A percentile compares a stretch with the other conserved stretches of the same genome.
These are phyloP conservation scores for Hermaeophaga mercurialis DNA, from an alignment of 2,888 invertebrate species.

Conservation along the genomic window DNA sequence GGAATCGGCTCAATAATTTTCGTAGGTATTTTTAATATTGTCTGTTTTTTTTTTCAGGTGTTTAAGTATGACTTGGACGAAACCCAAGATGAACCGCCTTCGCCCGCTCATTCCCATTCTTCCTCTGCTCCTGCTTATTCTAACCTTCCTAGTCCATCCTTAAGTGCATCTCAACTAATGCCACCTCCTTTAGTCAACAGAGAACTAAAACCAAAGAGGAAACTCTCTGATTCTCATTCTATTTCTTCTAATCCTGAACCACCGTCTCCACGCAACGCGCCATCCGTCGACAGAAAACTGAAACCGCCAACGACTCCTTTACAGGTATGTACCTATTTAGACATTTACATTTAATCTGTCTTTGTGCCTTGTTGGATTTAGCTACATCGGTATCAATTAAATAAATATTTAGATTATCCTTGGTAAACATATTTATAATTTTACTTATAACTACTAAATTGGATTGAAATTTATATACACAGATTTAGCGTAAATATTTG, in stretches of 20 bases:
- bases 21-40: too few relatives aligned
- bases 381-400: too few relatives aligned
- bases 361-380: too few relatives aligned
- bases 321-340: too few relatives aligned
- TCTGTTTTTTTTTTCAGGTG: conserved; percentile 41
- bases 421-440: too few relatives aligned
- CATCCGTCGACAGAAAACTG: conserved; percentile 67
- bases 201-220: conserved; percentile 75
- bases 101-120: conserved; percentile 59
- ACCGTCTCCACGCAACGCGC: conserved; percentile 58
- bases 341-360: too few relatives aligned
- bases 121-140: conserved; percentile 63
- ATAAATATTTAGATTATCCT: too few relatives aligned
- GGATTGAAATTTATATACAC: too few relatives aligned
- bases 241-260: conserved; percentile 54
- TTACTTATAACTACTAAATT: too few relatives aligned
- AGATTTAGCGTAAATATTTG: too few relatives aligned
- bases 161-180: conserved; percentile 41
- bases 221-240: conserved; percentile 59
- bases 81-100: conserved; percentile 56
- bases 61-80: conserved; percentile 52
- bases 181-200: conserved; percentile 76
- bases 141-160: conserved; percentile 64
- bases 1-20: too few relatives aligned
- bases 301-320: conserved; percentile 61